Base-by-base conservation (phyloP, 2,888 invertebrate species). In the Polydrusus tereticollis region DNA sequence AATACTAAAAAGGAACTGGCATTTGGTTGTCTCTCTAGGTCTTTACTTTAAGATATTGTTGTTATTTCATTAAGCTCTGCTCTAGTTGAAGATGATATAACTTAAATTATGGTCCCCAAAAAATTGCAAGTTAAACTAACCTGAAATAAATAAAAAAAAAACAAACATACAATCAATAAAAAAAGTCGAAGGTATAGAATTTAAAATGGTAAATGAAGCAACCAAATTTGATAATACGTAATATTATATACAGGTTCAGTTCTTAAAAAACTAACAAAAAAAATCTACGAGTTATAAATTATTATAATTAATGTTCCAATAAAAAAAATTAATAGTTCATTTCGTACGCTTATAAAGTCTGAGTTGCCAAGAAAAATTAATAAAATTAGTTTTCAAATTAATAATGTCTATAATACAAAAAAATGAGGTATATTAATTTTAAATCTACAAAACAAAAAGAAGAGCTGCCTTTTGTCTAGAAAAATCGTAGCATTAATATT, bases 381-480 rank as follows among this genome's bases (percentile, higher is more conserved):
- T 3, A 10, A 55, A 55, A 16, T 29, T 29, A 52, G 1, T 55
- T 52, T 26, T 52, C 23, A 29, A 55, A 29, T 23, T 50, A 55
- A 29, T 55, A 55, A 16, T 55, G 33, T 14, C 29, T 55, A 55
- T 55, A 55, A 55, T 55, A 55, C 52, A 55, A 29, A 50, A n/a
- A 29, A 55, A 55, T 55, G 52, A 55, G 52, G 52, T 55, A 55
- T 55, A 55, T 55, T 55, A 55, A 55, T 33, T 33, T n/a, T 55
- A 16, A 55, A 29, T 18, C 10, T 55, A 55, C 23, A 29, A 55
- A 10, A 21, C 12, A 55, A 26, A n/a, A 23, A 29, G 7, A 52
- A 52, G 14, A 55, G 29, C 52, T 55, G 52, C 52, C 52, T 29
- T 55, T 29, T 55, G 6, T 47, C 10, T 10, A 29, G 29, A 55